Evolutionary conservation across 2,797 vertebrate species (phyloP), one percentile per base, ranked within the genome.

Genomic region (Amphiprion clarkii): DNA sequence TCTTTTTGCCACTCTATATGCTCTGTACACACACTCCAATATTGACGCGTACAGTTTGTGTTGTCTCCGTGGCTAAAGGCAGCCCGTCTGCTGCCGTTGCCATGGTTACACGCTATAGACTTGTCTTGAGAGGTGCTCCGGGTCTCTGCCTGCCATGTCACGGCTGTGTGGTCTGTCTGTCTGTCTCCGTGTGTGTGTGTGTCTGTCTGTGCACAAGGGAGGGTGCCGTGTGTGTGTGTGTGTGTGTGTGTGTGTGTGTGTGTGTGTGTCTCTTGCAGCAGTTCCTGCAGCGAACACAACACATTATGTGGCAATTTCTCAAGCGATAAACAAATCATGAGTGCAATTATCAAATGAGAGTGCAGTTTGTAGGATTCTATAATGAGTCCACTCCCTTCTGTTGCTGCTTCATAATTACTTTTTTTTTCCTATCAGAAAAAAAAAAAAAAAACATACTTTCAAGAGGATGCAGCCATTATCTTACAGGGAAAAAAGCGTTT

Each of bases 31-130:
- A 71, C 16, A 40, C 42, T 65, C 10, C 7, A 66, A 65, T 49
- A 79, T 74, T 52, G 77, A 82, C 69, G 56, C 74, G 66, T 73
- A 69, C 46, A 71, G 58, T 73, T 86, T 62, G 36, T 69, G 78
- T 74, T 71, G 79, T 79, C 72, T 81, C 46, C 1, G 67, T 71
- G 69, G 79, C 74, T 80, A 69, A 72, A 79, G 60, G 79, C 71
- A 72, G 63, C 68, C 75, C 21, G 69, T 80, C 85, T 81, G 80
- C 80, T 85, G 71, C 68, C 56, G 83, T 89, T 89, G 84, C 85
- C 84, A 40, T 89, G 90, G 88, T 89, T 88, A 92, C 90, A 74
- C 78, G 75, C 75, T 82, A 78, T 64, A 82, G 83, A 66, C 74
- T 78, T 84, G 82, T 82, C 81, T 89, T 79, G 59, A 80, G 60